Conservation (phyloP, 2,888 invertebrate species). For the Brachylomia viminalis region DNA sequence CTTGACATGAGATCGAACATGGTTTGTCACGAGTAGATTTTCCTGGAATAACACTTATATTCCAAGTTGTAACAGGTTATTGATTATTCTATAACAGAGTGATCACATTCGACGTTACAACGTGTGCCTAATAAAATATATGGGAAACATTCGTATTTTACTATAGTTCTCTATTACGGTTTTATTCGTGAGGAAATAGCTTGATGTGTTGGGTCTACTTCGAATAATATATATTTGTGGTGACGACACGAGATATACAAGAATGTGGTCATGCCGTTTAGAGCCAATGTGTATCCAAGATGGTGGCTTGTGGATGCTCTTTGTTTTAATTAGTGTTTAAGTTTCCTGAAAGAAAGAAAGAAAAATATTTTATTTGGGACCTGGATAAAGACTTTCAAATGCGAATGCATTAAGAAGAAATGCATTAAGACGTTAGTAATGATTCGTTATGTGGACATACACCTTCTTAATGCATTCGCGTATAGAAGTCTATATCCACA, state of each 20-base stretch:
- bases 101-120: background rate
- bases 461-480: too few relatives aligned
- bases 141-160: conserved; percentile 19
- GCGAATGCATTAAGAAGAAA: background rate
- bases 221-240: background rate
- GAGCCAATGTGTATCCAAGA: background rate
- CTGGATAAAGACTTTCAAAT: background rate
- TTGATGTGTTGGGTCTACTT: background rate
- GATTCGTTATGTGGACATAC: too few relatives aligned
- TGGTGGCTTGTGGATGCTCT: background rate
- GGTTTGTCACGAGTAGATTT: background rate
- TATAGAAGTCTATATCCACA: too few relatives aligned
- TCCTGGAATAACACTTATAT: background rate
- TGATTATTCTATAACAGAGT: conserved; percentile 2
- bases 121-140: conserved; percentile 5
- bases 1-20: background rate
- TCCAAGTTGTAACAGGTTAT: conserved; percentile 8
- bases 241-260: background rate
- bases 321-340: background rate
- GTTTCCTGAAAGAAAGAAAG: background rate
- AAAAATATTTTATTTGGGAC: too few relatives aligned
- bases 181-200: conserved; percentile 8
- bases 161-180: background rate
- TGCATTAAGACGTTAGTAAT: too few relatives aligned
- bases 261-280: background rate